Percentiles rank a stretch among this genome's conserved stretches.
Conservation (phyloP, 2,113 vertebrate species). For the Suncus etruscus region DNA sequence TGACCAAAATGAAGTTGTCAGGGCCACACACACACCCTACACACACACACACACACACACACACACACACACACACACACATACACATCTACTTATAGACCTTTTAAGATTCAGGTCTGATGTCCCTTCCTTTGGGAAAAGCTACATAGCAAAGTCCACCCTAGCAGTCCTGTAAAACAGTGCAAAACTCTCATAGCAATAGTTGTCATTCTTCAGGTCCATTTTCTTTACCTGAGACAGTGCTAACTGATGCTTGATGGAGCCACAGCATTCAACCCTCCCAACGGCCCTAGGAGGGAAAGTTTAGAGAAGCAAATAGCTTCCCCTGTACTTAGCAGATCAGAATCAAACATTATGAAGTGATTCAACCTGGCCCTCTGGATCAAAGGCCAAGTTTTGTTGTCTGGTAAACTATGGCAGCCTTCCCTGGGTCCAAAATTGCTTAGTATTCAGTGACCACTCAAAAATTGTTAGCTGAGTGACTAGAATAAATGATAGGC, state of each 20-base stretch:
- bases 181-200: neutral
- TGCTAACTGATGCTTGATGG: rapidly evolving
- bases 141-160: neutral
- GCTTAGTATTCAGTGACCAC: neutral
- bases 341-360: neutral
- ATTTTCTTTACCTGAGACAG: neutral
- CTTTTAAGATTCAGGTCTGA: neutral
- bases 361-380: neutral
- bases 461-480: neutral
- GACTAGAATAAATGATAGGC: too few species aligned
- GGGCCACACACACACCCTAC: neutral
- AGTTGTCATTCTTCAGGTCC: neutral
- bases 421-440: neutral
- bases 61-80: too few species aligned
- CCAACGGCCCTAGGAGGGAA: neutral
- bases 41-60: too few species aligned
- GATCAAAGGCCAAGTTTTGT: neutral
- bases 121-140: neutral
- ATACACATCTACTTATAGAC: neutral
- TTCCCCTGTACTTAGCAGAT: neutral
- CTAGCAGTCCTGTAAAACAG: neutral
- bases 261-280: neutral
- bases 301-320: neutral
- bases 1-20: neutral
- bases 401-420: neutral